phyloP scores from a whole-genome alignment of 2,888 invertebrate species.

The Gryllus longicercus region DNA sequence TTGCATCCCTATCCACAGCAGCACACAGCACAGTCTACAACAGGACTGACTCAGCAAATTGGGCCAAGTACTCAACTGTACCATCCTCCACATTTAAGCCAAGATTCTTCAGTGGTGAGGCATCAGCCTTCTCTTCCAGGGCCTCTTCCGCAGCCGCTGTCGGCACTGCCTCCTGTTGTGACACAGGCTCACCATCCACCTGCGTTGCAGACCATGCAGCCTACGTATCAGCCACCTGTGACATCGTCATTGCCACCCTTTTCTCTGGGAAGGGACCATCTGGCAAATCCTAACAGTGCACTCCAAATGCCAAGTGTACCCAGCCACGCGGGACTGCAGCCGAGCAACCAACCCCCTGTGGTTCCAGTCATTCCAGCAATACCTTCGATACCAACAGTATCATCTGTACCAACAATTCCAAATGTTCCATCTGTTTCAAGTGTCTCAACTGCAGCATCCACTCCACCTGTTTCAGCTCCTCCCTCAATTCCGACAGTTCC shows the following conservation, averaged over 20 bases:
- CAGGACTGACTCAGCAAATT: background rate
- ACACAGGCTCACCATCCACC: slow-evolving; percentile 12
- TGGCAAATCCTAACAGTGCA: background rate
- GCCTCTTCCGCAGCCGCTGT: background rate
- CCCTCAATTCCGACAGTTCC: background rate
- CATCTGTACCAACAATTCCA: slow-evolving; percentile 23
- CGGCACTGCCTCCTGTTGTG: background rate
- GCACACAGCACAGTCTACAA: background rate
- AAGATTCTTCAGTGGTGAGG: background rate
- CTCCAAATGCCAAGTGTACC: background rate
- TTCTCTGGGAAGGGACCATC: slow-evolving; percentile 5
- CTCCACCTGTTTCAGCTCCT: slow-evolving; percentile 21
- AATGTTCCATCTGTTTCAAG: slow-evolving; percentile 25
- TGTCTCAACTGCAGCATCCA: slow-evolving; percentile 24
- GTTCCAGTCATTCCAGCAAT: background rate
- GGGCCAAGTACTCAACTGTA: background rate
- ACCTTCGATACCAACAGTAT: slow-evolving; percentile 18
- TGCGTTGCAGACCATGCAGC: background rate
- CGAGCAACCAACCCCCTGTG: background rate
- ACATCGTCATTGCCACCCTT: background rate
- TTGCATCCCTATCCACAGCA: background rate
- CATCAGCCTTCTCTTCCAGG: background rate
- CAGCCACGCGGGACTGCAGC: background rate
- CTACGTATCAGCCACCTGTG: background rate
- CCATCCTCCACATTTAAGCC: background rate